Conservation (phyloP, 2,888 invertebrate species). For the Nemapogon koenigi region DNA sequence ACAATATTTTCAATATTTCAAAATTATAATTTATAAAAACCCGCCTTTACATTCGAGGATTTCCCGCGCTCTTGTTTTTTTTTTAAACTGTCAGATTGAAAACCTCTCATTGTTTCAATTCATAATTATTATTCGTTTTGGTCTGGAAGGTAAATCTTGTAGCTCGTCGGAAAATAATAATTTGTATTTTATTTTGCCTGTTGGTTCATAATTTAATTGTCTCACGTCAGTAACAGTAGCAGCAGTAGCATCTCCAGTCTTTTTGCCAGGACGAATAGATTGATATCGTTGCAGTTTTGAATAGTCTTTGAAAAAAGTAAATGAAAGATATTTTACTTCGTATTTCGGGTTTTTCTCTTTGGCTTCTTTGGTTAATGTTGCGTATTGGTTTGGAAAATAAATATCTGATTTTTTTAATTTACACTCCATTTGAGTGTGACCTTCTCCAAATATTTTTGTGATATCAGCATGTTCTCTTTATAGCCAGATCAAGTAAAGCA, state of each 20-base stretch:
- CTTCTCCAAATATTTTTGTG: slow-evolving; percentile 13
- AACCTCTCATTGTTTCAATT: no score
- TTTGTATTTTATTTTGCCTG: neutral
- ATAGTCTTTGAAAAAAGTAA: slow-evolving; percentile 10
- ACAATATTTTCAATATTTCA: no score
- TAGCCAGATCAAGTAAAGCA: slow-evolving; percentile 11
- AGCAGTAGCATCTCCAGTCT: slow-evolving; percentile 14
- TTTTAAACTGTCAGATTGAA: no score
- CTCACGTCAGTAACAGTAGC: slow-evolving; percentile 14
- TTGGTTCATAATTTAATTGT: slow-evolving; percentile 9
- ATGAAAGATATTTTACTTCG: slow-evolving; percentile 11
- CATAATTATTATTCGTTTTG: no score
- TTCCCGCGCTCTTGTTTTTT: no score
- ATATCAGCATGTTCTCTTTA: slow-evolving; percentile 12
- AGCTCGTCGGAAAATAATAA: slow-evolving; percentile 4
- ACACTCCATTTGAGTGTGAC: slow-evolving; percentile 15
- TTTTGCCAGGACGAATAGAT: slow-evolving; percentile 16
- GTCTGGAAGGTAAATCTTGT: slow-evolving; percentile 3
- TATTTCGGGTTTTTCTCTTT: slow-evolving; percentile 11
- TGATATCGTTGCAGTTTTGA: slow-evolving; percentile 9
- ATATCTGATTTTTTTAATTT: slow-evolving; percentile 12
- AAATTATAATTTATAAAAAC: no score
- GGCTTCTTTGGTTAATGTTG: slow-evolving; percentile 9
- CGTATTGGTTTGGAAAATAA: slow-evolving; percentile 10
- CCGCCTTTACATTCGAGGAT: no score